Conservation (phyloP, 2,113 vertebrate species). For the Fukomys damarensis region DNA sequence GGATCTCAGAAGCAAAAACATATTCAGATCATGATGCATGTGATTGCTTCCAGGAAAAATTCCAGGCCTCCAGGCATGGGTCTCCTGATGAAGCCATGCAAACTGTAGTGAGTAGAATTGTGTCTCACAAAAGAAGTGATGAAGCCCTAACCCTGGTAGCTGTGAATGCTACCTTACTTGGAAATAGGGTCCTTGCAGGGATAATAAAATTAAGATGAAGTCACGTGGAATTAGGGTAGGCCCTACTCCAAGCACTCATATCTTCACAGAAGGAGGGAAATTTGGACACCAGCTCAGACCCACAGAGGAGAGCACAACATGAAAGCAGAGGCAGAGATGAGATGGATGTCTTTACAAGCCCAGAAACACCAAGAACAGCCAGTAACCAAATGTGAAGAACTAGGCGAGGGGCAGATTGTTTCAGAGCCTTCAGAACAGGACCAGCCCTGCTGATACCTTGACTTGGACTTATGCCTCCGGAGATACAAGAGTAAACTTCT, state of each 20-base stretch:
- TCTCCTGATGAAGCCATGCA: background rate
- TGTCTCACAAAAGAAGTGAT: background rate
- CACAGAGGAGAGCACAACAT: background rate
- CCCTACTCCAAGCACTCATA: background rate
- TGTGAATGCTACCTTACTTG: background rate
- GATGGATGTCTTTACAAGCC: rapidly evolving
- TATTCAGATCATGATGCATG: rapidly evolving
- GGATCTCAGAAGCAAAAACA: background rate
- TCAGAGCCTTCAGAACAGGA: background rate
- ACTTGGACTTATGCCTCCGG: background rate
- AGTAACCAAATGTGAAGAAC: background rate
- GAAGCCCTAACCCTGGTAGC: background rate
- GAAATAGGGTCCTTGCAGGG: background rate
- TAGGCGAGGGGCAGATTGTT: background rate
- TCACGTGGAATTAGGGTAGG: background rate
- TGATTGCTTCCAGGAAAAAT: background rate
- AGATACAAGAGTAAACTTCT: background rate
- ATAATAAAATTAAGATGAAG: background rate
- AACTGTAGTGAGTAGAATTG: background rate
- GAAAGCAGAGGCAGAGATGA: background rate
- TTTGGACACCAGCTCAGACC: background rate
- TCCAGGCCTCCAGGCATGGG: background rate
- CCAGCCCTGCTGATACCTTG: background rate
- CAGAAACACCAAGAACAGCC: background rate
- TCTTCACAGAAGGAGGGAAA: background rate